Evolutionary conservation across 2,797 vertebrate species (phyloP), one percentile per base, ranked within the genome.

Genomic region (Pipistrellus pygmaeus): DNA sequence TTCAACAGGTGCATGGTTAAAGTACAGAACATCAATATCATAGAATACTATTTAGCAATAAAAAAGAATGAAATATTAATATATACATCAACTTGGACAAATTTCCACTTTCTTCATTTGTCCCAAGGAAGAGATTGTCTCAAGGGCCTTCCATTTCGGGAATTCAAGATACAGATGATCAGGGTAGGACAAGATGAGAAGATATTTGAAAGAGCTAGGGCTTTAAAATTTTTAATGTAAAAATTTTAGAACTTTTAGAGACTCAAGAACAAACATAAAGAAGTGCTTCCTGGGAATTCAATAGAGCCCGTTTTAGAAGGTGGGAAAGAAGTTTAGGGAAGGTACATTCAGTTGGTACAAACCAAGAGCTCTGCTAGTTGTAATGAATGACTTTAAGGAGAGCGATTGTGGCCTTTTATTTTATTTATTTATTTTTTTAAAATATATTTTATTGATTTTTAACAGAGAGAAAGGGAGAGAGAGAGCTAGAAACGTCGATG

Each of bases 1-100:
- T 92, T 78, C 38, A 87, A 93, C 38, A 78, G 38, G 90, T 78
- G 13, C 90, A 76, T 30, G 23, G 21, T 76, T 64, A 85, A 92
- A 81, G 41, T 85, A 64, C 46, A 69, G 4, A 51, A 57, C 35
- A 86, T 60, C 30, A 6, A 2, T 25, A 60, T 64, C 38, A 35
- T 64, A 53, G 75, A 88, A 68, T 76, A 81, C 10, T 57, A 81
- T n/a, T 57, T 85, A 51, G 15, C 72, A 84, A 73, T 53, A 55
- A 76, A 86, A 86, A 78, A 10, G 20, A 57, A 38, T 62, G 21
- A 64, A 48, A 55, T 41, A 87, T 90, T 87, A 38, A 41, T 17
- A 85, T 44, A n/a, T 15, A 35, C 64, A 82, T 78, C 55, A 73
- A 73, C 60, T 66, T 88, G 51, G 8, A 76, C 53, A 55, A 89